Evolutionary conservation across 2,888 invertebrate genomes (phyloP).

Genomic region (Gisinianus flammeolus): DNA sequence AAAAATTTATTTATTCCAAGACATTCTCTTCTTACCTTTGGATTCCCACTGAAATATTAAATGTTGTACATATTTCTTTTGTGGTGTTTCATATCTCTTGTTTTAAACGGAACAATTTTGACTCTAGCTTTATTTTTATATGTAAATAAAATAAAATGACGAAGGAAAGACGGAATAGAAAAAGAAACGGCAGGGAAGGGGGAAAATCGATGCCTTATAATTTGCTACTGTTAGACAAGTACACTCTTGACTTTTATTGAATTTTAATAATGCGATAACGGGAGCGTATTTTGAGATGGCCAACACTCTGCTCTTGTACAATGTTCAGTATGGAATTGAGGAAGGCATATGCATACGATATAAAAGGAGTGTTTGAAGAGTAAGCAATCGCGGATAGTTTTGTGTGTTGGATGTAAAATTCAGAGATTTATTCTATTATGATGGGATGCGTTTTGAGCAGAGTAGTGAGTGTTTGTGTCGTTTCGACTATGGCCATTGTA

Average conservation of each 20-base stretch:
- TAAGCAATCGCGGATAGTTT: constrained; percentile 7
- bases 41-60: no score
- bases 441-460: not conserved
- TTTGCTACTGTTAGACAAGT: not conserved
- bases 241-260: not conserved
- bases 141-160: no score
- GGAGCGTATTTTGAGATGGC: not conserved
- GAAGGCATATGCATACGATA: not conserved
- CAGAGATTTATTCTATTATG: constrained; percentile 16
- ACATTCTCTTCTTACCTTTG: no score
- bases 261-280: not conserved
- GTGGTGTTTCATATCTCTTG: no score
- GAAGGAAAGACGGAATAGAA: no score
- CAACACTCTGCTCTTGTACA: no score
- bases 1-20: no score
- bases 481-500: constrained; percentile 24
- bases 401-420: not conserved
- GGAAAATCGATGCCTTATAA: not conserved
- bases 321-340: not conserved
- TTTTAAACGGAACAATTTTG: no score
- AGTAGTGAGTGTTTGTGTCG: constrained; percentile 6
- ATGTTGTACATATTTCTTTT: no score
- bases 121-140: no score
- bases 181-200: not conserved
- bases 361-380: constrained; percentile 4